A percentile compares a stretch with the other conserved stretches of the same genome.
These are phyloP conservation scores for Fulica atra DNA, from an alignment of 2,113 vertebrate genomes.

Conservation along the genomic window DNA sequence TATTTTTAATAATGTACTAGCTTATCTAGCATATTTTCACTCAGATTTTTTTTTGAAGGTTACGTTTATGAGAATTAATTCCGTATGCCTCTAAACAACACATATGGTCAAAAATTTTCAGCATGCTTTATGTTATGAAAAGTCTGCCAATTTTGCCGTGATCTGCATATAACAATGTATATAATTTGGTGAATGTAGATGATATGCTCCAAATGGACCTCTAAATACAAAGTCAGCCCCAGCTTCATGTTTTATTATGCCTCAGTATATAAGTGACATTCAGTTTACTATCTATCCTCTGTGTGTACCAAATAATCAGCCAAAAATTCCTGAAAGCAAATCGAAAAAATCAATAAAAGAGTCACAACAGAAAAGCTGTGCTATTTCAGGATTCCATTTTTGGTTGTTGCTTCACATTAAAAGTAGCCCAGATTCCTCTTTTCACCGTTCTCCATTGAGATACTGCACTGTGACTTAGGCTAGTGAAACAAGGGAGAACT, in stretches of 20 bases:
- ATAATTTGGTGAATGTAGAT: not conserved
- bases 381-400: not conserved
- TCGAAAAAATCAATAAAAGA: not conserved
- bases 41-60: not conserved
- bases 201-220: not conserved
- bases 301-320: not conserved
- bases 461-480: not conserved
- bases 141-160: not conserved
- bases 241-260: not conserved
- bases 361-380: fast-evolving
- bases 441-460: not conserved
- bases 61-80: not conserved
- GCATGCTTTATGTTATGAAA: not conserved
- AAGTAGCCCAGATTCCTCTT: not conserved
- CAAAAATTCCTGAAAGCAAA: not conserved
- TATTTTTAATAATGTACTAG: not conserved
- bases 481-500: not conserved
- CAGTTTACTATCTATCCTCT: not conserved
- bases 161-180: not conserved
- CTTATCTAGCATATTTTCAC: not conserved
- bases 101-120: not conserved
- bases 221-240: not conserved
- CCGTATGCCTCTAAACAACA: not conserved
- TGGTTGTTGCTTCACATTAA: not conserved
- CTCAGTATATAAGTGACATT: not conserved